Evolutionary conservation across 2,888 invertebrate species (phyloP).

Genomic region (Coelinius sp.): DNA sequence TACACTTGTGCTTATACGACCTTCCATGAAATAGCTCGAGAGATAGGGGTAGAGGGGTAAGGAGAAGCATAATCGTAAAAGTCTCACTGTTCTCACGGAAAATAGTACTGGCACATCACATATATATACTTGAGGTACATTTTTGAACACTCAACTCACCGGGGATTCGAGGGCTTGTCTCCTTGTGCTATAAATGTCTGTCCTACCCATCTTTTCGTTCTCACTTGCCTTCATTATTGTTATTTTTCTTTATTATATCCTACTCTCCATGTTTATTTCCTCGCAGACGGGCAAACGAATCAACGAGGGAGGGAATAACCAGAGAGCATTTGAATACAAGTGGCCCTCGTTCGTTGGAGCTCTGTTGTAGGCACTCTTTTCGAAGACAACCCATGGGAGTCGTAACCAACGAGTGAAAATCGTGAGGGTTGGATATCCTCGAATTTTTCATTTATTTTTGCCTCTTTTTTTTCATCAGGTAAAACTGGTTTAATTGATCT

Average conservation of each 20-base stretch:
- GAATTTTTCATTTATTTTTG: conserved; percentile 14
- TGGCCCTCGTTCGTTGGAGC: conserved; percentile 43
- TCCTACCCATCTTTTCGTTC: conserved; percentile 14
- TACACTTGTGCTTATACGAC: conserved; percentile 45
- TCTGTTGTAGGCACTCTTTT: conserved; percentile 17
- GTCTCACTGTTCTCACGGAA: conserved; percentile 44
- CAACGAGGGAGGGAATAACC: conserved; percentile 15
- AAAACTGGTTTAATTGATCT: neutral
- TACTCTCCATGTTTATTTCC: neutral
- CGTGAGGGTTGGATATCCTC: neutral
- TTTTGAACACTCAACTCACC: conserved; percentile 11
- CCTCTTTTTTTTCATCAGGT: neutral
- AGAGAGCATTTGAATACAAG: conserved; percentile 48
- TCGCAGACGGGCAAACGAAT: conserved; percentile 30
- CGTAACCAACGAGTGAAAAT: conserved; percentile 21
- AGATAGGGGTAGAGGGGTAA: conserved; percentile 15
- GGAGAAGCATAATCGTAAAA: conserved; percentile 51
- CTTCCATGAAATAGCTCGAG: conserved; percentile 9
- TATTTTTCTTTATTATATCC: conserved; percentile 9
- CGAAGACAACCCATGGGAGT: conserved; percentile 38
- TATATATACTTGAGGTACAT: conserved; percentile 7
- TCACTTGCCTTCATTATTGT: conserved; percentile 18
- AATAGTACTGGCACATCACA: conserved; percentile 15
- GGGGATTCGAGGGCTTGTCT: conserved; percentile 13
- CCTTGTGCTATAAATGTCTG: conserved; percentile 11